Evolutionary conservation across 1,140 invertebrate genomes (phyloP).

Genomic region (Ephestia elutella): DNA sequence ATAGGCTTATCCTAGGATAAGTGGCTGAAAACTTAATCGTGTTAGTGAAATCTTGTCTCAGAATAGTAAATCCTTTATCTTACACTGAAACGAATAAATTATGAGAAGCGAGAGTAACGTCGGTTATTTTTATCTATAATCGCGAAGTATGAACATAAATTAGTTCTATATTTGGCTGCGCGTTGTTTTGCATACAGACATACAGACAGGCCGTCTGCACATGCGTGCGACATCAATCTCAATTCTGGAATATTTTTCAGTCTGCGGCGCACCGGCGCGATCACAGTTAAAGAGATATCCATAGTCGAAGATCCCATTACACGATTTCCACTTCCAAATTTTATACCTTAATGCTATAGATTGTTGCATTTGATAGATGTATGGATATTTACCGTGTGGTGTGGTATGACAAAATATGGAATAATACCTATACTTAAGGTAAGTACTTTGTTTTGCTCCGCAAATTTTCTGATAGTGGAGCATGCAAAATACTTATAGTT

Average conservation of each 20-base stretch:
- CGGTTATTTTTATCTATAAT: conserved; percentile 72
- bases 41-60: not conserved
- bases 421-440: too few species aligned
- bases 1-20: too few species aligned
- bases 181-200: conserved; percentile 71
- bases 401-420: too few species aligned
- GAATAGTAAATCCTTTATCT: conserved; percentile 21
- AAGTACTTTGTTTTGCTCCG: too few species aligned
- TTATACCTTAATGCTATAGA: too few species aligned
- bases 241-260: conserved; percentile 72
- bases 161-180: conserved; percentile 69
- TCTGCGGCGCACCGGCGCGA: conserved; percentile 31
- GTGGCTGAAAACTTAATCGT: not conserved
- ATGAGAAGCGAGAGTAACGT: conserved; percentile 49
- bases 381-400: too few species aligned
- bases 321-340: not conserved
- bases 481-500: too few species aligned
- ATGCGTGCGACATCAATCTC: conserved; percentile 73
- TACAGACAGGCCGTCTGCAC: conserved; percentile 68
- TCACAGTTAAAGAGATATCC: not conserved
- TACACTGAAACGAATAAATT: conserved; percentile 39
- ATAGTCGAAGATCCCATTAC: not conserved
- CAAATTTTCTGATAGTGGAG: too few species aligned
- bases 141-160: conserved; percentile 71
- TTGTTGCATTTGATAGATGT: not conserved